Base-by-base conservation (phyloP, 1,140 invertebrate species). In the Drosophila mayri region DNA sequence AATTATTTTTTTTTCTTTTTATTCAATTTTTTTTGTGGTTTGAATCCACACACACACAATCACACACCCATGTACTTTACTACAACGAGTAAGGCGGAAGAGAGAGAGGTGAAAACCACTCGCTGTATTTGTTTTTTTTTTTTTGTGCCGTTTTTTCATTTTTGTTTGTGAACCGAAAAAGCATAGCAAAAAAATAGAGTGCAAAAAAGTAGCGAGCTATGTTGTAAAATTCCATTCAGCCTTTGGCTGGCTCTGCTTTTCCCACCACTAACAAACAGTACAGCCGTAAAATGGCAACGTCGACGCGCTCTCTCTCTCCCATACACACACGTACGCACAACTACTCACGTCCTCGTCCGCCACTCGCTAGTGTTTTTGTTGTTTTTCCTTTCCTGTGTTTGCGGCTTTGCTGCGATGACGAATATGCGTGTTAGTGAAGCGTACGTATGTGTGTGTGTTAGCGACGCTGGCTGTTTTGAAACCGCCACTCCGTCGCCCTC, bases 351-450 rank as follows among this genome's bases (percentile, higher is more conserved):
- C 81, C 76, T 73, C 67, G 77, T 80, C 70, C 76, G 72, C 41
- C 83, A 79, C 79, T 71, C 57, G 77, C 30, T 43, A 57, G 35
- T 58, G 61, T 54, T 60, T 63, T 76, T 81, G 73, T 67, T 81
- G 41, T 73, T 71, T 72, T 68, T 71, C 10, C 49, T 68, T 68
- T 67, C 35, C 44, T 67, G 66, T 68, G 66, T 46, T 67, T 70
- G 63, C 64, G 67, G 70, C 81, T 66, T 76, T 72, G 81, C 35
- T 38, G 52, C 60, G 57, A 84, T 84, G 78, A 80, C 81, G 76
- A 76, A 84, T 65, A 38, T 84, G 59, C 65, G 79, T 81, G 77
- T 81, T 78, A 81, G 79, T 76, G 71, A 76, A 71, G 35, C 40
- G 30, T 54, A 20, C 11, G 41, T 47, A 30, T 54, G 44, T 57